Evolutionary conservation across 2,113 vertebrate genomes (phyloP).

Genomic region (Malaclemys terrapin): DNA sequence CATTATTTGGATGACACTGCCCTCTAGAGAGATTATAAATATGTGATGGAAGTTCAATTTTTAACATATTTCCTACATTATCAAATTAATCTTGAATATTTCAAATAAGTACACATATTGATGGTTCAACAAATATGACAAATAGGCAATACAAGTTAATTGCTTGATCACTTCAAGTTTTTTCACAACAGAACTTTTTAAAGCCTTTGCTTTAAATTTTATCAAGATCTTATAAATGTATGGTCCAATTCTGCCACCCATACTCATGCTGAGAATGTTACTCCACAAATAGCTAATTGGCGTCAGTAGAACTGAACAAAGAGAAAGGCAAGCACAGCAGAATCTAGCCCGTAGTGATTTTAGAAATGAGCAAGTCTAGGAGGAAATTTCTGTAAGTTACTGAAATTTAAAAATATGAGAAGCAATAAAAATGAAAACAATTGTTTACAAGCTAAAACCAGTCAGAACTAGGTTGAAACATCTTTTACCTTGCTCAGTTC

Average conservation of each 20-base stretch:
- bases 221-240: neutral
- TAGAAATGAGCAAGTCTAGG: neutral
- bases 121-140: neutral
- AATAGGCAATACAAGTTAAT: neutral
- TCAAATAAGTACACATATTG: neutral
- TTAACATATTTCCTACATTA: neutral
- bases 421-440: neutral
- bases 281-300: neutral
- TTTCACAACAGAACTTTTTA: constrained; percentile 15
- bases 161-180: neutral
- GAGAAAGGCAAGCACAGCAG: neutral
- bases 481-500: constrained; percentile 16
- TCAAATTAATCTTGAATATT: neutral
- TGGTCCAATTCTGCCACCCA: constrained; percentile 6
- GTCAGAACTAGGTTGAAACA: constrained; percentile 29
- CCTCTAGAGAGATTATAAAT: constrained; percentile 74
- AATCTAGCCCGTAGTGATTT: neutral
- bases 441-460: neutral
- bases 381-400: neutral
- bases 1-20: constrained; percentile 73
- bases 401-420: constrained; percentile 15
- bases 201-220: neutral
- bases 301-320: neutral
- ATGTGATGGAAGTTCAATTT: neutral
- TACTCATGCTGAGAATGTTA: neutral